A percentile compares a stretch with the other conserved stretches of the same genome.
phyloP scores from a whole-genome alignment of 2,888 invertebrate species.

The Melanophora roralis region DNA sequence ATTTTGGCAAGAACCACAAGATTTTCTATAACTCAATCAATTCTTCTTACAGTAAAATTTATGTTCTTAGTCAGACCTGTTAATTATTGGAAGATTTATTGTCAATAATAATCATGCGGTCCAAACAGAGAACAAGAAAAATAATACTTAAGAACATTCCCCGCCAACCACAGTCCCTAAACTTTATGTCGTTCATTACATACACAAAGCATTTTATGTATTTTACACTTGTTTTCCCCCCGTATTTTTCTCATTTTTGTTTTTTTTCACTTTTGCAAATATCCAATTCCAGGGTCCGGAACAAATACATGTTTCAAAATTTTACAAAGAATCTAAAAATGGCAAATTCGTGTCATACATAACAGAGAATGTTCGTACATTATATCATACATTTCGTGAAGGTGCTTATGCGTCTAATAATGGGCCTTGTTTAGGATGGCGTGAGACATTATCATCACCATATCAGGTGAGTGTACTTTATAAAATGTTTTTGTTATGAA shows the following conservation, averaged over 20 bases:
- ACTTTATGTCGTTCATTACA: not conserved
- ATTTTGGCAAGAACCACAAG: too few relatives aligned
- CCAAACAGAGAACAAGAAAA: not conserved
- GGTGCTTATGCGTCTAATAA: slow-evolving; percentile 96
- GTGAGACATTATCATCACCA: slow-evolving; percentile 89
- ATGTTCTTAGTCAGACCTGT: slow-evolving; percentile 9
- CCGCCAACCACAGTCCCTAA: not conserved
- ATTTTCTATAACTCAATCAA: slow-evolving; percentile 29
- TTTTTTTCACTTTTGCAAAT: slow-evolving; percentile 27
- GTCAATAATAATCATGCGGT: slow-evolving; percentile 19
- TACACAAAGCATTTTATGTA: slow-evolving; percentile 37
- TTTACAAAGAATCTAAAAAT: slow-evolving; percentile 92
- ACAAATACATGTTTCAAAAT: slow-evolving; percentile 91
- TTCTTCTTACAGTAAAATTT: slow-evolving; percentile 28
- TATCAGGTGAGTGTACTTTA: slow-evolving; percentile 79
- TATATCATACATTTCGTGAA: slow-evolving; percentile 93
- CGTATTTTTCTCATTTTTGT: slow-evolving; percentile 30
- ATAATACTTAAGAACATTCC: not conserved
- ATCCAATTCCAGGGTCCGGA: slow-evolving; percentile 85
- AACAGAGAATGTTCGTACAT: slow-evolving; percentile 90
- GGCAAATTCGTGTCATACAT: slow-evolving; percentile 90
- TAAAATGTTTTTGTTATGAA: not conserved
- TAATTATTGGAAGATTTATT: slow-evolving; percentile 16
- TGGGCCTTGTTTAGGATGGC: slow-evolving; percentile 94
- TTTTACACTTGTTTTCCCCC: slow-evolving; percentile 47